A percentile compares a stretch with the other conserved stretches of the same genome.
These are phyloP conservation scores for Mylabris sibirica DNA, from an alignment of 2,888 invertebrate genomes.

Conservation along the genomic window DNA sequence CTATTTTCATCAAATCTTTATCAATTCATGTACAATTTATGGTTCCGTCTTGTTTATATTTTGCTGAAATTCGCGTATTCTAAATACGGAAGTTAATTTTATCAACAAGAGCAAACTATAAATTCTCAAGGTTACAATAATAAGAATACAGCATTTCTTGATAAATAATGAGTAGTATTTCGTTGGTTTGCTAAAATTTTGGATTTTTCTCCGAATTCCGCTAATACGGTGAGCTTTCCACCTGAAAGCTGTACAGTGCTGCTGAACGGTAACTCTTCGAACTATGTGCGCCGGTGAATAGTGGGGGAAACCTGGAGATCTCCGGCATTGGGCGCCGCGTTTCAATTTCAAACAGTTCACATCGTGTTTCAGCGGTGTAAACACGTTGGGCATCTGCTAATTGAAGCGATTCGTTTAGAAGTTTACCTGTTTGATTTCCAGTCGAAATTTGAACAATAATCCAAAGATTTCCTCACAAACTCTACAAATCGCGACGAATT, in stretches of 20 bases:
- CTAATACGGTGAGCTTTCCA: background rate
- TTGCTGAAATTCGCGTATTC: background rate
- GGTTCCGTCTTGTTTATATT: background rate
- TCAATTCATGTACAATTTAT: background rate
- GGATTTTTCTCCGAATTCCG: background rate
- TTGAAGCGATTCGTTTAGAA: background rate
- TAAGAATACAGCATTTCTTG: too few relatives aligned
- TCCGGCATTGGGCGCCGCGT: constrained; percentile 2
- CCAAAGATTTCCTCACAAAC: too few relatives aligned
- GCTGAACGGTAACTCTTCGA: constrained; percentile 23
- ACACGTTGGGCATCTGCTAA: background rate
- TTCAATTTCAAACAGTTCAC: background rate
- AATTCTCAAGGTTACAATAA: too few relatives aligned
- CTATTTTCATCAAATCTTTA: background rate
- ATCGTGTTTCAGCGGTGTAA: background rate
- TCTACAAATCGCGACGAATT: too few relatives aligned
- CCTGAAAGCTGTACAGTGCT: constrained; percentile 30
- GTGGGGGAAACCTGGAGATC: constrained; percentile 10
- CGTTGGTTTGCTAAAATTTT: too few relatives aligned
- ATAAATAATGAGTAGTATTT: too few relatives aligned
- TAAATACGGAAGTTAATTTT: background rate
- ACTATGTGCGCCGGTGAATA: constrained; percentile 24
- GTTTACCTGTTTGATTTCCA: background rate
- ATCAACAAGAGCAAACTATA: too few relatives aligned
- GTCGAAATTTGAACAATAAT: too few relatives aligned